A percentile compares a stretch with the other conserved stretches of the same genome.
Evolutionary conservation across 2,888 invertebrate genomes (phyloP).

Genomic region (Onchidella celtica): DNA sequence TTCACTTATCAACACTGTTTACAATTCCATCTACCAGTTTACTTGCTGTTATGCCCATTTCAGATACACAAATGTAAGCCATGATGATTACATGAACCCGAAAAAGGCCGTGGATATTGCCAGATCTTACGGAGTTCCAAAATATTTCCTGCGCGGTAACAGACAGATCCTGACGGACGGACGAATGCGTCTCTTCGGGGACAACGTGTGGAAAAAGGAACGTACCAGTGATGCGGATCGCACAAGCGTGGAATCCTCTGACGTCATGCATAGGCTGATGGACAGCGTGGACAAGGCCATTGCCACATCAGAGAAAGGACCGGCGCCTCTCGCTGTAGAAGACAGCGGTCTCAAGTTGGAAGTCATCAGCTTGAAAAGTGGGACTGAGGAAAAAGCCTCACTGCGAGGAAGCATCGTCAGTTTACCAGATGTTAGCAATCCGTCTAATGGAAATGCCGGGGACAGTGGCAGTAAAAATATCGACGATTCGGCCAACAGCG

Average conservation of each 20-base stretch:
- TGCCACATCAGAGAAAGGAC: slow-evolving; percentile 3
- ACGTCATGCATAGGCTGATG: slow-evolving; percentile 30
- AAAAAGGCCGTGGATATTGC: slow-evolving; percentile 19
- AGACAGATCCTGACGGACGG: slow-evolving; percentile 29
- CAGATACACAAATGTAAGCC: not conserved
- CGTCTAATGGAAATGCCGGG: not conserved
- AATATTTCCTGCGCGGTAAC: slow-evolving; percentile 32
- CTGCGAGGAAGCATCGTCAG: not conserved
- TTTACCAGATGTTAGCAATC: not conserved
- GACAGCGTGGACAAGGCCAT: slow-evolving; percentile 41
- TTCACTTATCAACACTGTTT: no score
- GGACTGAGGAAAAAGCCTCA: not conserved
- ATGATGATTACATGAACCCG: slow-evolving; percentile 15
- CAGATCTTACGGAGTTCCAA: slow-evolving; percentile 20
- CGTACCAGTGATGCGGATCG: slow-evolving; percentile 2
- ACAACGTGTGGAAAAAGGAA: slow-evolving; percentile 37
- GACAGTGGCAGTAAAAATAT: not conserved
- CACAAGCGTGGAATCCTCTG: slow-evolving; percentile 11
- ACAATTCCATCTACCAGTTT: no score
- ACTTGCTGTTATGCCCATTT: no score
- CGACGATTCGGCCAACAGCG: not conserved
- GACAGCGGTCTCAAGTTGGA: slow-evolving; percentile 4
- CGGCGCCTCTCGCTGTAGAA: not conserved
- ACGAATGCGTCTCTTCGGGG: slow-evolving; percentile 33
- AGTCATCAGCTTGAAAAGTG: not conserved